Conservation (phyloP, 2,888 invertebrate genomes). For the Acrocera orbiculus region DNA sequence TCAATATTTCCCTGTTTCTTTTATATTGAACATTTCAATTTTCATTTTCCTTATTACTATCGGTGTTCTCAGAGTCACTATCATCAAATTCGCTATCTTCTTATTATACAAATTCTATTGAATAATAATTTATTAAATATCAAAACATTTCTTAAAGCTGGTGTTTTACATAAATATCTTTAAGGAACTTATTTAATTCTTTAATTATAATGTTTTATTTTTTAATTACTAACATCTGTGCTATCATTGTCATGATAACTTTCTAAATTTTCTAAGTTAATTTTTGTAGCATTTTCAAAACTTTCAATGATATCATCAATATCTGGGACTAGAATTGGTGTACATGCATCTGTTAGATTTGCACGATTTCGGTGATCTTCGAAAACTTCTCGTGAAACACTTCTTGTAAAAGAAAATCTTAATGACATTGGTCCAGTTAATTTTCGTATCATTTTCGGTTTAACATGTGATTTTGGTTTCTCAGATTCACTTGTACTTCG, state of each 20-base stretch:
- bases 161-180: too few species aligned
- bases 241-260: conserved; percentile 26
- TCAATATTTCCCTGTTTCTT: too few species aligned
- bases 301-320: conserved; percentile 23
- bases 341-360: conserved; percentile 30
- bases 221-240: conserved; percentile 28
- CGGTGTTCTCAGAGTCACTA: too few species aligned
- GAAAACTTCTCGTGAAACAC: conserved; percentile 31
- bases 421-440: conserved; percentile 29
- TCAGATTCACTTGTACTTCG: conserved; percentile 21
- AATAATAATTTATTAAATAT: too few species aligned
- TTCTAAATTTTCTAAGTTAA: conserved; percentile 20
- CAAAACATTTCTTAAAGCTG: too few species aligned
- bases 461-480: background rate
- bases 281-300: conserved; percentile 23
- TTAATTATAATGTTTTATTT: conserved; percentile 2
- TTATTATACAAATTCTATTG: too few species aligned
- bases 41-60: too few species aligned
- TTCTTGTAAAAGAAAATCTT: conserved; percentile 31
- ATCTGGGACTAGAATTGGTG: conserved; percentile 29
- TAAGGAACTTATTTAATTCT: too few species aligned
- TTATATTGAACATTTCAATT: too few species aligned
- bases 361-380: conserved; percentile 25
- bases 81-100: too few species aligned
- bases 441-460: conserved; percentile 23